Evolutionary conservation across 2,113 vertebrate genomes (phyloP), one percentile per base, ranked within the genome.

Genomic region (Merops nubicus): DNA sequence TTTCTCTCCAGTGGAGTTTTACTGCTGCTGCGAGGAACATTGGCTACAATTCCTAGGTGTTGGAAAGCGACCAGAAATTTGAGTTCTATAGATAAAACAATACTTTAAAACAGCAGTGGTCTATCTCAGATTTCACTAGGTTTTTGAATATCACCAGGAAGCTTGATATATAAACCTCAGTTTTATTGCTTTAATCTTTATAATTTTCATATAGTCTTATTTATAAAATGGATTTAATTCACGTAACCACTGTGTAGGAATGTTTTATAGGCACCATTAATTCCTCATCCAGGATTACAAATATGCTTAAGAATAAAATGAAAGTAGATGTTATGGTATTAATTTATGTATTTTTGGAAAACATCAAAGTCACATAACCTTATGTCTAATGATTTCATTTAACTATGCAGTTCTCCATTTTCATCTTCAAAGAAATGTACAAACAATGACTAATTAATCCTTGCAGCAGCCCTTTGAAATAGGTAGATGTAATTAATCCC

Each of bases 401-500:
- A 85, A 85, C 89, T 89, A 53, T 76, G 76, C 5, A 6, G 73
- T 78, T 91, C 67, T 85, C 25, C 77, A 36, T 89, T 89, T 96
- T 84, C 3, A 0, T 93, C 84, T 90, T 93, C 89, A 88, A 93
- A 94, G 85, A 89, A 73, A 87, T 73, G 62, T 73, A 33, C 78
- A 68, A 86, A 95, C 80, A 90, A 90, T 91, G 82, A 62, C 53
- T 89, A 83, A 94, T 88, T 85, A 89, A 89, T 96, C 63, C 45
- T 83, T 60, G 73, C 19, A 74, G 45, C 54, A 53, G 42, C 40
- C 23, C 78, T 94, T 93, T 93, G 57, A 95, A 95, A 96, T 83
- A 94, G 57, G 57, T 89, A 89, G 65, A 64, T n/a, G 19, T 91
- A 76, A 85, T 88, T 91, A 90, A 85, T 84, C 74, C 63, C 33